Evolutionary conservation across 1,140 invertebrate species (phyloP), one percentile per base, ranked within the genome.

Genomic region (Colletes gigas): DNA sequence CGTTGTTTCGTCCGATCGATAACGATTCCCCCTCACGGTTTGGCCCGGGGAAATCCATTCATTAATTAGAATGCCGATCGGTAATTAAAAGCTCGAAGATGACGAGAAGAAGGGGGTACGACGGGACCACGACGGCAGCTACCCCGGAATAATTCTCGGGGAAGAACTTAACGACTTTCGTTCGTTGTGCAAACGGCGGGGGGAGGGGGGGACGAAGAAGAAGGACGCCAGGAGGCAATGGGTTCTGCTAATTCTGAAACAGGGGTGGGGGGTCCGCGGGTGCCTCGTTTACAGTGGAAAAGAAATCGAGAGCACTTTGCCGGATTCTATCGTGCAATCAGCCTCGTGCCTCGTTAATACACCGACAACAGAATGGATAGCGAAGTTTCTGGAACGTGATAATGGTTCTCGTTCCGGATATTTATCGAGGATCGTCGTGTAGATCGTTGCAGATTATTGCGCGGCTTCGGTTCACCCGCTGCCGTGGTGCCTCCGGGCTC

Each of bases 71-170:
- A 90, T 89, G 79, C 82, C 87, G 83, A 90, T 90, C 86, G 86
- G 90, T 92, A 91, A 92, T 92, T 91, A 91, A 92, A 92, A 91
- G 89, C 91, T 89, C 83, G 78, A 88, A 78, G 78, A 85, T 87
- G 81, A 84, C 84, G 82, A 54, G 15, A 62, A 19, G 47, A 71
- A 70, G 15, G 57, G 62, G 41, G 72, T n/a, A 77, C 60, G 60
- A 60, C 39, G 21, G 19, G 39, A 66, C 50, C 62, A 30, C 30
- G 30, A 30, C 30, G 39, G 50, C 52, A 63, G 72, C 69, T 74
- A 1, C 54, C 52, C 9, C n/a, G 70, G 77, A 86, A 84, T 86
- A 81, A 88, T 87, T 86, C 88, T 71, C 65, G 10, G 30, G 41
- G 74, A 62, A 65, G 81, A 82, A 79, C 69, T 84, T 88, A 86